phyloP scores from a whole-genome alignment of 2,888 invertebrate species.

The Onthophagus sagittarius region DNA sequence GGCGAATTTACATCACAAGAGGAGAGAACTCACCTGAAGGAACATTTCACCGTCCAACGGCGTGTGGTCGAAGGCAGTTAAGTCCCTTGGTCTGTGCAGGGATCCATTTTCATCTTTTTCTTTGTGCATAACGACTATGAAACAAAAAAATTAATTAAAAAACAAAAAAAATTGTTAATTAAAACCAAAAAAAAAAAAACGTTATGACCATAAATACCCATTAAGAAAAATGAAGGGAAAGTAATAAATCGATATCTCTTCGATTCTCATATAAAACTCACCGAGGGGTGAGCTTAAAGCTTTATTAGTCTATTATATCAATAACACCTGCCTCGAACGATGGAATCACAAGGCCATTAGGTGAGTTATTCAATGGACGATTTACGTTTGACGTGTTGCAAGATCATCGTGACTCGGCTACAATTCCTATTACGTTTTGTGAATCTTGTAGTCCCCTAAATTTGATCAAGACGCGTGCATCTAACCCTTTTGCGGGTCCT shows the following conservation, averaged over 20 bases:
- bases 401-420: background rate
- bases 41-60: constrained; percentile 93
- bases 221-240: background rate
- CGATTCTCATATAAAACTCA: background rate
- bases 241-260: background rate
- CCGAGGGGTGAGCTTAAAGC: background rate
- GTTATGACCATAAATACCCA: background rate
- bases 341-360: background rate
- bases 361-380: background rate
- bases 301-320: background rate
- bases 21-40: constrained; percentile 68
- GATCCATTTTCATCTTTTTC: constrained; percentile 74
- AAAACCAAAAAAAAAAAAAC: background rate
- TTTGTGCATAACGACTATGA: constrained; percentile 88
- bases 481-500: background rate
- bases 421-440: background rate
- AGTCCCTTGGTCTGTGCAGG: constrained; percentile 68
- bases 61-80: constrained; percentile 84
- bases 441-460: background rate
- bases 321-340: background rate
- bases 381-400: background rate
- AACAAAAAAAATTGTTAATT: background rate
- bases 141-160: constrained; percentile 5
- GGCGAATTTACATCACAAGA: background rate
- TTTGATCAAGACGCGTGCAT: background rate